These are phyloP conservation scores for Probaryconus sp. DNA, from an alignment of 1,140 invertebrate genomes.

Conservation along the genomic window DNA sequence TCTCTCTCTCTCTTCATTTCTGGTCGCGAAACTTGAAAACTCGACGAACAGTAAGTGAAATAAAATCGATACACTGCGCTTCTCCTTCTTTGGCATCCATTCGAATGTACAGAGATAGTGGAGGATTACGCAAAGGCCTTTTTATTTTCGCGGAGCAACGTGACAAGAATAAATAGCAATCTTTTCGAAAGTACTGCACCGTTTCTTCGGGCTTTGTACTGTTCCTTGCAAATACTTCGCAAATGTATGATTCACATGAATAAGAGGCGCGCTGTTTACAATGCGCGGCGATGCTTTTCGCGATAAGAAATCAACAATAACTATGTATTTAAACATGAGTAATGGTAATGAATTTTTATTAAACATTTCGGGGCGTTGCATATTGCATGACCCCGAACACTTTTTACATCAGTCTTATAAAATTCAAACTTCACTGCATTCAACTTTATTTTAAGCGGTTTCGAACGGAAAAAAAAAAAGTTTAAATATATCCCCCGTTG, in stretches of 20 bases:
- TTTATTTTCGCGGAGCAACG: conserved; percentile 68
- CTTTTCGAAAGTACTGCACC: conserved; percentile 43
- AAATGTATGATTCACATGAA: conserved; percentile 52
- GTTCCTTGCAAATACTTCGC: conserved; percentile 39
- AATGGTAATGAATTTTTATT: conserved; percentile 35
- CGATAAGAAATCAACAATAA: conserved; percentile 39
- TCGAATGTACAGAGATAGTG: conserved; percentile 72
- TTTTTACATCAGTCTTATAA: conserved; percentile 11
- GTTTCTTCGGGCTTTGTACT: conserved; percentile 34
- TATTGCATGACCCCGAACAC: conserved; percentile 3
- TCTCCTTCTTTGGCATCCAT: conserved; percentile 65
- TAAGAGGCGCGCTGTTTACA: conserved; percentile 27
- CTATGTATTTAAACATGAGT: conserved; percentile 22
- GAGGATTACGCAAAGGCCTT: conserved; percentile 69
- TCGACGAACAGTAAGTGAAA: conserved; percentile 68
- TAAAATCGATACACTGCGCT: conserved; percentile 75
- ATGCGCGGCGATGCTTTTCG: conserved; percentile 6
- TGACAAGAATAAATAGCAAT: conserved; percentile 75
- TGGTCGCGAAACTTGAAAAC: conserved; percentile 63
- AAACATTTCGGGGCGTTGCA: conserved; percentile 6
- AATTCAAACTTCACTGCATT: conserved; percentile 13
- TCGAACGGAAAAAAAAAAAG: conserved; percentile 12
- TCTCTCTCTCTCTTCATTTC: conserved; percentile 25
- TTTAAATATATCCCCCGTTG: conserved; percentile 37
- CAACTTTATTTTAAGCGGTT: conserved; percentile 14